Evolutionary conservation across 2,888 invertebrate genomes (phyloP), one percentile per base, ranked within the genome.

Genomic region (Hesperia comma): DNA sequence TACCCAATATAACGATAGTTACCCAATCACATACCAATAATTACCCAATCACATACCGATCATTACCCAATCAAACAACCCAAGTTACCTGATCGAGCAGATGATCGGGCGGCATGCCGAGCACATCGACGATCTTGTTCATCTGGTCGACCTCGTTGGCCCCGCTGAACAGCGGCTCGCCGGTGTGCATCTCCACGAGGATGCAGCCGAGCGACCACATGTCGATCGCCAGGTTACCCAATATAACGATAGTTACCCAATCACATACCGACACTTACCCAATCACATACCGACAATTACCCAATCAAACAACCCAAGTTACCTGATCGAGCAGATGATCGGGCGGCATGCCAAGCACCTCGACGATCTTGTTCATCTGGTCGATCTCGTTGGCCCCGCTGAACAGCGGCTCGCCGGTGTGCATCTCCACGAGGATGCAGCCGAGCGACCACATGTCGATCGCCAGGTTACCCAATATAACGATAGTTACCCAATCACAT

Each of bases 371-470:
- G 95, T 99, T 99, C 99, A 99, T 99, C 94, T 99, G 99, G 94
- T 99, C 99, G 83, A 98, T 95, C 95, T 99, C 99, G 87, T 99
- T 99, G 86, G 98, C 97, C 72, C 99, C 99, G 83, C 99, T 99
- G 94, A 99, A 99, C 69, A 99, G 93, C 8, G 99, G 99, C 89
- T 99, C 99, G 51, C 99, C 99, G 51, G 99, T 99, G 93, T 99
- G 99, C 99, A 99, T 99, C 94, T 99, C 99, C 14, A 99, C 99
- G 74, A 99, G 95, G 86, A 99, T 99, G 92, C 99, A 99, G 72
- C 99, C 99, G 76, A 99, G 94, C 82, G 99, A 99, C 99, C 99
- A 99, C 99, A 99, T 99, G 92, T 99, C 99, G 91, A 99, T 99
- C 81, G 99, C 99, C 83, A 99, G 95, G 93, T 99, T n/a, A n/a